Evolutionary conservation across 2,797 vertebrate species (phyloP).

Genomic region (Remorina albescens): DNA sequence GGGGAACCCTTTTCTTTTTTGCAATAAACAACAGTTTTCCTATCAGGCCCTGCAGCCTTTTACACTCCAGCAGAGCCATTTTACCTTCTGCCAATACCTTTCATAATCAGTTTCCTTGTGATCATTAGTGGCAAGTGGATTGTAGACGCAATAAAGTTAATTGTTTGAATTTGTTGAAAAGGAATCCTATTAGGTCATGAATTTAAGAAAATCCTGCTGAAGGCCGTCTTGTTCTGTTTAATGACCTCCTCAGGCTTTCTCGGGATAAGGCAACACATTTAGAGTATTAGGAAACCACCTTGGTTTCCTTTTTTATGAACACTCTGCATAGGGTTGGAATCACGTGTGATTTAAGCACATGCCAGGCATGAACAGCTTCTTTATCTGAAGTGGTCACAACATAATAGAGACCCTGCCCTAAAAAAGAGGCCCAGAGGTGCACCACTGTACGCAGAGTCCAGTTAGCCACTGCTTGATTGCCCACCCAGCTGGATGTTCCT

Average conservation of each 20-base stretch:
- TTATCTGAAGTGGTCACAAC: constrained; percentile 30
- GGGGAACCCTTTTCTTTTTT: constrained; percentile 49
- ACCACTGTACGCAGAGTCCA: constrained; percentile 37
- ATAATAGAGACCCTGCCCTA: constrained; percentile 45
- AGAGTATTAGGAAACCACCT: constrained; percentile 2
- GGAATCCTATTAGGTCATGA: constrained; percentile 34
- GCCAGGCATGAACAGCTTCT: constrained; percentile 35
- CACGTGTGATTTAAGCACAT: constrained; percentile 44
- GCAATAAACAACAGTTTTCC: constrained; percentile 65
- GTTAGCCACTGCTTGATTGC: constrained; percentile 58
- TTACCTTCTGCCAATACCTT: constrained; percentile 42
- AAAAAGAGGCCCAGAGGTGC: constrained; percentile 48
- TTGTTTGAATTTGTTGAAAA: constrained; percentile 53
- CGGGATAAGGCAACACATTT: constrained; percentile 9
- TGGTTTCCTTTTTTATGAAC: not conserved
- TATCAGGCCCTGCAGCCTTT: constrained; percentile 46
- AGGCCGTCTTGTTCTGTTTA: constrained; percentile 26
- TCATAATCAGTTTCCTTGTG: constrained; percentile 60
- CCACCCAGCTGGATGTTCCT: constrained; percentile 43
- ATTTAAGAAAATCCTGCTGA: constrained; percentile 36
- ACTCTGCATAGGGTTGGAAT: constrained; percentile 18
- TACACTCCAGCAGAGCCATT: constrained; percentile 50
- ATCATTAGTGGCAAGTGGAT: constrained; percentile 59
- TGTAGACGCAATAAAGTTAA: constrained; percentile 64
- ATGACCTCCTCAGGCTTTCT: constrained; percentile 11